phyloP scores from a whole-genome alignment of 2,888 invertebrate genomes.

The Orthosia gracilis region DNA sequence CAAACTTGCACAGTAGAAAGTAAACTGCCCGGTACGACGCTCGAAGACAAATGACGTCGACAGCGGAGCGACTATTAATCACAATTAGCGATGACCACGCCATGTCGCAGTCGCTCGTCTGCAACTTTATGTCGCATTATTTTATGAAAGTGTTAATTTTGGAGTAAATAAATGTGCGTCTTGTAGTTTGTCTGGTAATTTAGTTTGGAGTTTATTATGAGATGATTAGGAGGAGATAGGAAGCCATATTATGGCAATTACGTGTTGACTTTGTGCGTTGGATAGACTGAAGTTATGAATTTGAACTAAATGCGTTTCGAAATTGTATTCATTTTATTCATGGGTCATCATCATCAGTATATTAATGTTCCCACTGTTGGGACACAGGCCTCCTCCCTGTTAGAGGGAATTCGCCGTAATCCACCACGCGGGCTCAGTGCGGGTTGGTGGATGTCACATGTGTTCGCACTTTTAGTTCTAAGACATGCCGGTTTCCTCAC shows the following conservation, averaged over 20 bases:
- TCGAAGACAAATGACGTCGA: conserved; percentile 85
- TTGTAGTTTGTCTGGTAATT: conserved; percentile 42
- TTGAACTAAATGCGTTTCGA: no score
- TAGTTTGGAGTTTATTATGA: neutral
- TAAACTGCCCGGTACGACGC: conserved; percentile 80
- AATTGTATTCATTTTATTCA: neutral
- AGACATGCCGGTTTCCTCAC: no score
- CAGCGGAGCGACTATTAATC: conserved; percentile 82
- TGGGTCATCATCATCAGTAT: no score
- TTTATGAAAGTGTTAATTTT: conserved; percentile 69
- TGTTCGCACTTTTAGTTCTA: no score
- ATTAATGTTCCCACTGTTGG: no score
- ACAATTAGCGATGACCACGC: conserved; percentile 85
- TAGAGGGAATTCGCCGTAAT: no score
- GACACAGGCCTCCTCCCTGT: no score
- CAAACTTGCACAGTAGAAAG: conserved; percentile 79
- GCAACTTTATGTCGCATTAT: conserved; percentile 70
- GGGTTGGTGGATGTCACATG: no score
- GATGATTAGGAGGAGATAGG: neutral
- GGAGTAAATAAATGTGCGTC: conserved; percentile 48
- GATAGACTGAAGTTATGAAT: neutral
- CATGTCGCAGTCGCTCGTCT: conserved; percentile 68
- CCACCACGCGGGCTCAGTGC: no score
- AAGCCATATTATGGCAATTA: neutral
- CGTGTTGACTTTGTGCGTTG: neutral